Base-by-base conservation (phyloP, 1,140 invertebrate species). In the Euglossa dilemma region DNA sequence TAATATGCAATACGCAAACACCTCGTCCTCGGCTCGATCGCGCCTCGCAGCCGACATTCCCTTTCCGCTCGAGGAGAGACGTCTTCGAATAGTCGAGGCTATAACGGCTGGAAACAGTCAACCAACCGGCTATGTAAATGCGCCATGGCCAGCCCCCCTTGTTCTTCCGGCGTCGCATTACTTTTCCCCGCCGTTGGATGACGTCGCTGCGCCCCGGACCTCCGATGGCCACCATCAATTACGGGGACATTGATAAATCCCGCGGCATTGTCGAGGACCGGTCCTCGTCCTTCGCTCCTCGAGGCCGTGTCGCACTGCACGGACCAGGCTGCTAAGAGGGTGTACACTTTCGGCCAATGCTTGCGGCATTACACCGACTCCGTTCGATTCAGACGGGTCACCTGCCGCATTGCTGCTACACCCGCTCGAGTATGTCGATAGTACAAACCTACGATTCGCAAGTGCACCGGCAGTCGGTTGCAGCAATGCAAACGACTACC, bases 241-340 rank as follows among this genome's bases (percentile, higher is more conserved):
- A 85, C 84, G 8, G 66, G 36, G 84, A 85, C 84, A 69, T 72
- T 85, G 84, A 85, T 77, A 72, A 83, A 85, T 85, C 23, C 56
- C 25, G 23, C 66, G n/a, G 45, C 73, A 85, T 83, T 85, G 73
- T 85, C 63, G 83, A 20, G 56, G 54, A 54, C 43, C 43, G 36
- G 71, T 43, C 45, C 47, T 45, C 47, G 70, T 47, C 61, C 61
- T 36, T 82, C 57, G 18, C 43, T 64, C 56, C n/a, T 54, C 52
- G 9, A 4, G 66, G 16, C 18, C 77, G 36, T 14, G 23, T 9
- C 20, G 16, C 5, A 54, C 20, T 11, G 12, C 25, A 18, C 18
- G 9, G 2, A 70, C 67, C 14, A 67, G 20, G 0, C 9, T n/a
- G 43, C 64, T 66, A 47, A 45, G 47, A 45, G 61, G 36, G 36